These are phyloP conservation scores for Ooceraea biroi DNA, from an alignment of 1,140 invertebrate genomes.

Conservation along the genomic window DNA sequence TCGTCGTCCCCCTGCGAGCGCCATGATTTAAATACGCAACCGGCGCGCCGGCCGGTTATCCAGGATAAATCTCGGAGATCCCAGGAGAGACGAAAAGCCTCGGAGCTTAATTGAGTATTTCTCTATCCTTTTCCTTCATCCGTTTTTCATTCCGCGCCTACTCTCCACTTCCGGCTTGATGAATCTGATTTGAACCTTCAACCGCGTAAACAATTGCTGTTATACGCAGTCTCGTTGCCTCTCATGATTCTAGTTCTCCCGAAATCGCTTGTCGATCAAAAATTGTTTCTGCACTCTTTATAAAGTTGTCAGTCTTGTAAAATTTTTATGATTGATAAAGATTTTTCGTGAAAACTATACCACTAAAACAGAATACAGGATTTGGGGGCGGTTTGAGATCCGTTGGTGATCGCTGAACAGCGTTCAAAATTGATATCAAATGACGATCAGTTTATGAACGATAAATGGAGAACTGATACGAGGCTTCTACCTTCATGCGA, in stretches of 20 bases:
- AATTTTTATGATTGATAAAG: background rate
- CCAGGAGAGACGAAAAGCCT: slow-evolving; percentile 71
- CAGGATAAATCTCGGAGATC: slow-evolving; percentile 71
- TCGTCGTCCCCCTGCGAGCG: slow-evolving; percentile 30
- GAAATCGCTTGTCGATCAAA: background rate
- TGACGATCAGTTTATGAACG: slow-evolving; percentile 35
- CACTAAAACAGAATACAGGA: background rate
- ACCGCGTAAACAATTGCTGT: slow-evolving; percentile 62
- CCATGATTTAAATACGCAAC: slow-evolving; percentile 73
- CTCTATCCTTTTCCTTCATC: slow-evolving; percentile 63
- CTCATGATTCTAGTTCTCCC: slow-evolving; percentile 40
- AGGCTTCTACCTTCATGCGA: slow-evolving; percentile 53
- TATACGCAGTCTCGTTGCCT: slow-evolving; percentile 61
- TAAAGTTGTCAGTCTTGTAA: background rate
- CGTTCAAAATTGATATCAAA: slow-evolving; percentile 48
- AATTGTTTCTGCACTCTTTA: slow-evolving; percentile 10
- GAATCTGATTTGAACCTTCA: slow-evolving; percentile 73
- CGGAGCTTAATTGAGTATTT: slow-evolving; percentile 75
- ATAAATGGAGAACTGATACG: slow-evolving; percentile 23
- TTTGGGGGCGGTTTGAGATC: background rate
- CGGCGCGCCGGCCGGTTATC: slow-evolving; percentile 62
- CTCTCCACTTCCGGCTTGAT: slow-evolving; percentile 62
- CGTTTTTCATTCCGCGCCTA: slow-evolving; percentile 23
- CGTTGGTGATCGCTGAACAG: slow-evolving; percentile 14
- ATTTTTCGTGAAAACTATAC: background rate